Evolutionary conservation across 2,113 vertebrate genomes (phyloP), one percentile per base, ranked within the genome.

Genomic region (Glareola pratincola): DNA sequence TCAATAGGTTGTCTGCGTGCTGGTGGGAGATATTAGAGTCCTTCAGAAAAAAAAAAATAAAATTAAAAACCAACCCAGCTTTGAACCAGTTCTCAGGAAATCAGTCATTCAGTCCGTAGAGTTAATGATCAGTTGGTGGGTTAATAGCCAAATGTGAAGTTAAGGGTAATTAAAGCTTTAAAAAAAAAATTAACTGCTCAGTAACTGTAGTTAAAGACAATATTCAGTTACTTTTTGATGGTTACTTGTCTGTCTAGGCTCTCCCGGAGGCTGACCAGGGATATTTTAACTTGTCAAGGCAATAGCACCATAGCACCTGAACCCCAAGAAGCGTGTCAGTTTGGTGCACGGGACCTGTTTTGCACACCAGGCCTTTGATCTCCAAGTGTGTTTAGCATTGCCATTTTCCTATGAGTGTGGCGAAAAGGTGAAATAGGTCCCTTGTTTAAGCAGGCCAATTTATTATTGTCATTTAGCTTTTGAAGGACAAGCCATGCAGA

Each of bases 91-190:
- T 63, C 53, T 82, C 37, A 89, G 85, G 37, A 89, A 90, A 94
- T 73, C 84, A 82, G 48, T 75, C 81, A 77, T n/a, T 92, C 60
- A 64, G 84, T 69, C 66, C 1, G 2, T 56, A 63, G 10, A 57
- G 93, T 93, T 91, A 88, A 94, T 93, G 66, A 90, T 88, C 86
- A 83, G 67, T 94, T 69, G 27, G 74, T 68, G 73, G 51, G 83
- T 87, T 92, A 97, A 95, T 53, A 92, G 75, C 83, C 82, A 95
- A 94, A 92, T 10, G 9, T 83, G 81, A 94, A 94, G 86, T 77
- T 81, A 96, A 95, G 48, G 76, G 68, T 74, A 45, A 97, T 87
- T 87, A 93, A 85, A 95, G 63, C 78, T 93, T 82, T 30, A 72
- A 81, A 94, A 62, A 17, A 47, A 74, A 71, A 24, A 7, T 39